phyloP scores from a whole-genome alignment of 2,113 vertebrate species.

The Climacteris rufus region DNA sequence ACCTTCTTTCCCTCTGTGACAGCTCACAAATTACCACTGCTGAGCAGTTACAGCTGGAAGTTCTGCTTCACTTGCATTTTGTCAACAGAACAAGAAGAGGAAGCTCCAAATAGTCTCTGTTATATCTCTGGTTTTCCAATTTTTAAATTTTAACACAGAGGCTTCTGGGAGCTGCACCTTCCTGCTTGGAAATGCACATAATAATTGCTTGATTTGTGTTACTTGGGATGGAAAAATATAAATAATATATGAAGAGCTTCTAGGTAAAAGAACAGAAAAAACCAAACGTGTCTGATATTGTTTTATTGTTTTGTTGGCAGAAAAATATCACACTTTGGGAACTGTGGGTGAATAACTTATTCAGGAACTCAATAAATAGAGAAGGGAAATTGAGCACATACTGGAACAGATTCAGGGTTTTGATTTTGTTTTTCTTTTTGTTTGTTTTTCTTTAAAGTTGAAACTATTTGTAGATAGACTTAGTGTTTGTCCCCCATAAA shows the following conservation, averaged over 20 bases:
- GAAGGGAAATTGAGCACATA: neutral
- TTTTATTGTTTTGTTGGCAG: neutral
- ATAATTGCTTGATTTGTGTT: neutral
- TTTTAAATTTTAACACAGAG: neutral
- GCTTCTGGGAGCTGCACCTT: neutral
- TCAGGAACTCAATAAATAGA: neutral
- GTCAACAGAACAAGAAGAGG: neutral
- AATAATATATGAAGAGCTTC: slow-evolving; percentile 29
- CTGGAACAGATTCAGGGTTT: neutral
- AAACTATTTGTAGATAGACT: neutral
- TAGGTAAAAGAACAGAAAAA: neutral
- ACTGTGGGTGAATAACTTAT: neutral
- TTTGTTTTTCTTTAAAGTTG: neutral
- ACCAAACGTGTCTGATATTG: neutral
- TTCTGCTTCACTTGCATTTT: neutral
- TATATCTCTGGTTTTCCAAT: neutral
- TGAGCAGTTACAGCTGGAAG: neutral
- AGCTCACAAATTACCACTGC: neutral
- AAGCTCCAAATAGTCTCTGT: neutral
- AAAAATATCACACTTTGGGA: neutral
- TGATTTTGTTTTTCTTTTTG: rapidly evolving
- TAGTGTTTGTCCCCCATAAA: neutral
- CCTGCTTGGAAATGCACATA: slow-evolving; percentile 24
- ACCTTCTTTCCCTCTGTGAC: neutral
- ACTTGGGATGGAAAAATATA: neutral